Percentiles rank a stretch among this genome's conserved stretches.
These are phyloP conservation scores for Tigriopus japonicus DNA, from an alignment of 1,140 invertebrate genomes.

Conservation along the genomic window DNA sequence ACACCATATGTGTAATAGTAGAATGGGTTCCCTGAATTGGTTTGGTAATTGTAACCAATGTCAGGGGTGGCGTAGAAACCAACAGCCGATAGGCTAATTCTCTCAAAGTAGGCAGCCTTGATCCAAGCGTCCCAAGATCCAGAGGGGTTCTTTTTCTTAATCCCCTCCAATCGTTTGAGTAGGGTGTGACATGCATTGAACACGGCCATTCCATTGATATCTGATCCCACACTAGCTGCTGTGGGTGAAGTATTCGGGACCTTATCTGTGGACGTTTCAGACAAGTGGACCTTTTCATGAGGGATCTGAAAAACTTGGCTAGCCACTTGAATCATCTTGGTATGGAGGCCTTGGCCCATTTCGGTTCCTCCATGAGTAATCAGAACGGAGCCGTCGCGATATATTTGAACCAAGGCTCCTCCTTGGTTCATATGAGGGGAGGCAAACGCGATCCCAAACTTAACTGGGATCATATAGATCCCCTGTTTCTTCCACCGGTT, in stretches of 20 bases:
- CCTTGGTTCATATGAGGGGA: conserved; percentile 62
- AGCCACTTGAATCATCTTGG: conserved; percentile 64
- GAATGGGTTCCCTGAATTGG: conserved; percentile 44
- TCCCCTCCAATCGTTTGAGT: conserved; percentile 50
- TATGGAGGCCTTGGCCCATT: conserved; percentile 90
- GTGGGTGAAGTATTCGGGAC: conserved; percentile 84
- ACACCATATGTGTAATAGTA: conserved; percentile 64
- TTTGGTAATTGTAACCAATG: conserved; percentile 51
- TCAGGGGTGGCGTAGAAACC: conserved; percentile 67
- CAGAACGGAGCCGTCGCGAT: conserved; percentile 75
- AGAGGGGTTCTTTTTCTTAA: conserved; percentile 51
- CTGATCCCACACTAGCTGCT: conserved; percentile 72
- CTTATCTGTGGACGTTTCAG: conserved; percentile 75
- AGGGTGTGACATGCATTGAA: conserved; percentile 64
- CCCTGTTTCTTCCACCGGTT: conserved; percentile 45
- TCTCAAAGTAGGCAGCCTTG: conserved; percentile 50
- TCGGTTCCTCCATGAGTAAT: conserved; percentile 79
- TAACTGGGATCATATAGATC: conserved; percentile 64
- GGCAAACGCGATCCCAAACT: conserved; percentile 73
- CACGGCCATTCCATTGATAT: conserved; percentile 88
- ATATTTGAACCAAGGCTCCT: conserved; percentile 70
- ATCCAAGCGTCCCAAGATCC: conserved; percentile 75
- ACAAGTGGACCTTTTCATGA: conserved; percentile 56
- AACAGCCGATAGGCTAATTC: conserved; percentile 60
- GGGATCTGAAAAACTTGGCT: conserved; percentile 40